Percentiles rank a stretch among this genome's conserved stretches.
Evolutionary conservation across 2,113 vertebrate genomes (phyloP).

Genomic region (Theristicus caerulescens): DNA sequence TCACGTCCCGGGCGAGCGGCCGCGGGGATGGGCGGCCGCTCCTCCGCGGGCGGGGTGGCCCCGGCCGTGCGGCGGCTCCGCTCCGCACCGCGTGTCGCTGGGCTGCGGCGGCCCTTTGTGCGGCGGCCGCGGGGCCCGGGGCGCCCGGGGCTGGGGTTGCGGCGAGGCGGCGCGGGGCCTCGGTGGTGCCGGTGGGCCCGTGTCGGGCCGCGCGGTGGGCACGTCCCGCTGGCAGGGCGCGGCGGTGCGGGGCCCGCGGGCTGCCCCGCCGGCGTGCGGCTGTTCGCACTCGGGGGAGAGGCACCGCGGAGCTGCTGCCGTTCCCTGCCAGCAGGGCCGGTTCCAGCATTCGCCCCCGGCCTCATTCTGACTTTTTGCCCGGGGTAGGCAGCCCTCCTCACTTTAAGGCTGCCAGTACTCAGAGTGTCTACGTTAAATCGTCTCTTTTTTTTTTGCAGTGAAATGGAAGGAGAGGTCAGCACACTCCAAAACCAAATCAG

Average conservation of each 20-base stretch:
- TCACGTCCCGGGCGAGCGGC: background rate
- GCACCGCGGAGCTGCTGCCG: accelerated
- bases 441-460: background rate
- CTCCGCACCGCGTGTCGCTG: background rate
- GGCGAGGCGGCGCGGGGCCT: background rate
- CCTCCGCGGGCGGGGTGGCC: background rate
- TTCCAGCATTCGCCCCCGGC: accelerated
- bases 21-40: background rate
- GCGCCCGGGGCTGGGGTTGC: background rate
- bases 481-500: background rate
- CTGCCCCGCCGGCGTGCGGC: background rate
- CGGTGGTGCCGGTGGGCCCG: background rate
- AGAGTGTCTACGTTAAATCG: accelerated
- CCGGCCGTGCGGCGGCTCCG: background rate
- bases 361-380: accelerated
- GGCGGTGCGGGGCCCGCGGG: background rate
- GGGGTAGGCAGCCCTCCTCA: no score
- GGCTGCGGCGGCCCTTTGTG: background rate
- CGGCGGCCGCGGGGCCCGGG: background rate
- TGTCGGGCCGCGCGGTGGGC: background rate
- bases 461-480: background rate
- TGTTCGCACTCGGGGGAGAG: no score
- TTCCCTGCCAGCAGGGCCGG: accelerated
- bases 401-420: accelerated
- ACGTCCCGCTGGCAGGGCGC: background rate